These are phyloP conservation scores for Pemphredon lugubris DNA, from an alignment of 2,888 invertebrate species.

Conservation along the genomic window DNA sequence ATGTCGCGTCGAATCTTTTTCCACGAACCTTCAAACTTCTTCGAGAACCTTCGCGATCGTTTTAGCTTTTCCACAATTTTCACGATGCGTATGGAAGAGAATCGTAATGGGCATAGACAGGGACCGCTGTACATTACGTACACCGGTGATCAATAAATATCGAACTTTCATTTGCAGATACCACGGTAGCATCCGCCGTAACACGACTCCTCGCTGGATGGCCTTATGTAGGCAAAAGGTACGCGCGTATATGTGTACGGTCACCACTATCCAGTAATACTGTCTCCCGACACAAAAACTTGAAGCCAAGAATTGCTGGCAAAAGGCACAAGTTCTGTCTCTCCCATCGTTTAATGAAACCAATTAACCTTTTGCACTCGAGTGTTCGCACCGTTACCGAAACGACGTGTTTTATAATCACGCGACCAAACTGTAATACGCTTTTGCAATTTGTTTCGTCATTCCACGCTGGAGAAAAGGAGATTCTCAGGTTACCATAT, in stretches of 20 bases:
- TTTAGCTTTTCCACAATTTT: slow-evolving; percentile 12
- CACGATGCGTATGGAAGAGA: slow-evolving; percentile 18
- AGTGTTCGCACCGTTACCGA: background rate
- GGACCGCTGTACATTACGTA: slow-evolving; percentile 29
- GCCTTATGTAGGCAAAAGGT: slow-evolving; percentile 52
- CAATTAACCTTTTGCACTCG: slow-evolving; percentile 33
- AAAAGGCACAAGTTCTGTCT: slow-evolving; percentile 6
- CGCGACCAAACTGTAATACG: background rate
- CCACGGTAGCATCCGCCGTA: slow-evolving; percentile 1
- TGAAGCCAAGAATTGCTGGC: background rate
- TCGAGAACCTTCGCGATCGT: slow-evolving; percentile 11
- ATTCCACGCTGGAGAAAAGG: no score
- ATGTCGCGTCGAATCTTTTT: background rate
- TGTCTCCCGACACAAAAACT: slow-evolving; percentile 9
- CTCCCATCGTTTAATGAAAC: slow-evolving; percentile 17
- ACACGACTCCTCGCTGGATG: slow-evolving; percentile 13
- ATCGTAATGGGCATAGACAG: slow-evolving; percentile 50
- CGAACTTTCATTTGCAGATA: slow-evolving; percentile 48
- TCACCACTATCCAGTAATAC: slow-evolving; percentile 14
- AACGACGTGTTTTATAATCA: background rate
- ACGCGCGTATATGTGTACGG: slow-evolving; percentile 3
- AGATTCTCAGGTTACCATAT: no score
- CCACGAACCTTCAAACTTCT: slow-evolving; percentile 3
- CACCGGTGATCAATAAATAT: slow-evolving; percentile 47
- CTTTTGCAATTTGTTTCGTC: background rate